Evolutionary conservation across 2,888 invertebrate species (phyloP).

Genomic region (Caenorhabditis afra): DNA sequence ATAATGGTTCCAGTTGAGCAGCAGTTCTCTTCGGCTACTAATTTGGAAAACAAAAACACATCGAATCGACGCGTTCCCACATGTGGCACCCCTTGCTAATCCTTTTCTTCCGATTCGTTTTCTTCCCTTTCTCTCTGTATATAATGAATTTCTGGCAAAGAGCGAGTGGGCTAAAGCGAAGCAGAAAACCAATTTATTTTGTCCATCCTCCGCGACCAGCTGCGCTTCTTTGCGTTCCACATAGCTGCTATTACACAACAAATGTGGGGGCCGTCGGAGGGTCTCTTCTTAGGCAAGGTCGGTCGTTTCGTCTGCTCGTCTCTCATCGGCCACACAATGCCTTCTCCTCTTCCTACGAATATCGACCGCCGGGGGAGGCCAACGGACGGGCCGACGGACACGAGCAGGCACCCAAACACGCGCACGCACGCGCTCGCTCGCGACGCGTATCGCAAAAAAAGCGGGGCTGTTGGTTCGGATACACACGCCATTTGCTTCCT

Average conservation of each 20-base stretch:
- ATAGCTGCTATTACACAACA: conserved; percentile 21
- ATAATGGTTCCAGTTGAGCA: conserved; percentile 42
- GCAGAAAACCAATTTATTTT: neutral
- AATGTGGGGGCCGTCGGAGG: neutral
- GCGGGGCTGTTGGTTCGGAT: neutral
- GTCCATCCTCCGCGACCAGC: no score
- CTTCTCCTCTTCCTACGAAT: neutral
- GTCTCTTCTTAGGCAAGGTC: conserved; percentile 10
- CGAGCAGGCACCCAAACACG: conserved; percentile 17
- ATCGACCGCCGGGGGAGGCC: conserved; percentile 31
- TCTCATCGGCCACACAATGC: conserved; percentile 2
- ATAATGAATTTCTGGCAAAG: conserved; percentile 21
- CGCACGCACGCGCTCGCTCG: conserved; percentile 20
- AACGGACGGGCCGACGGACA: neutral
- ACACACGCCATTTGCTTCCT: neutral
- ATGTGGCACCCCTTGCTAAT: conserved; percentile 46
- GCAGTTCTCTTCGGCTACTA: conserved; percentile 45
- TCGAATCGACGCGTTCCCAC: conserved; percentile 47
- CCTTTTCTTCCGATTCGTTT: neutral
- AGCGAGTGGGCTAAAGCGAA: conserved; percentile 7
- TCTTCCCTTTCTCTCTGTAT: conserved; percentile 16
- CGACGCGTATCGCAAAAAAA: conserved; percentile 35
- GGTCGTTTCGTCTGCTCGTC: conserved; percentile 35
- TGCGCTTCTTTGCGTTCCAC: neutral
- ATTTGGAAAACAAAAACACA: conserved; percentile 47